Conservation (phyloP, 2,113 vertebrate genomes). For the Pelmatolapia mariae region DNA sequence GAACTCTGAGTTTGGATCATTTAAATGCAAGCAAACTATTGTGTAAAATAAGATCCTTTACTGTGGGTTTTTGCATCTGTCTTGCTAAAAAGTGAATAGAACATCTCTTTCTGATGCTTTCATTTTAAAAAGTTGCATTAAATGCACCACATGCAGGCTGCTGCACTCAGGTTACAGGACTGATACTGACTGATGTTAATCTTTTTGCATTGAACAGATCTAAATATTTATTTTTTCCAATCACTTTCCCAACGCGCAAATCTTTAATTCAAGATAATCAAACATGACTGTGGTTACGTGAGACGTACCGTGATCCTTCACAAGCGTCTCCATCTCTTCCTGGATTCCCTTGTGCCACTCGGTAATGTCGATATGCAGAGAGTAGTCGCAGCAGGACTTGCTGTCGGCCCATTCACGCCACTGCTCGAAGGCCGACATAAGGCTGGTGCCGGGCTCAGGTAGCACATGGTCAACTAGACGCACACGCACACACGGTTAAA, state of each 20-base stretch:
- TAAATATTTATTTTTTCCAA: not conserved
- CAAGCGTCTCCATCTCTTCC: slow-evolving; percentile 95
- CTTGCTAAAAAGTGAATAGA: not conserved
- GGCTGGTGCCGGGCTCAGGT: slow-evolving; percentile 85
- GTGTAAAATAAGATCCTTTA: not conserved
- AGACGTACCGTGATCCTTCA: slow-evolving; percentile 90
- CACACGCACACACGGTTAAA: not conserved
- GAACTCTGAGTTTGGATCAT: not conserved
- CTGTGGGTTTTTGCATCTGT: not conserved
- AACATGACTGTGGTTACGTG: not conserved
- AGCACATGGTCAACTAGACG: slow-evolving; percentile 89
- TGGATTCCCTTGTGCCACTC: slow-evolving; percentile 96
- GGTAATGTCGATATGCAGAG: slow-evolving; percentile 92
- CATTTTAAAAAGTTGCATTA: not conserved
- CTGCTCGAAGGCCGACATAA: slow-evolving; percentile 90
- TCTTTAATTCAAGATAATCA: not conserved
- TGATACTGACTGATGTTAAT: not conserved
- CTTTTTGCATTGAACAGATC: not conserved
- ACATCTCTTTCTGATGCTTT: not conserved
- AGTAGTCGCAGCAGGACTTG: slow-evolving; percentile 97
- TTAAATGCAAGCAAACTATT: not conserved
- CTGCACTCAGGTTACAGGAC: not conserved
- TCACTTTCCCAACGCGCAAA: not conserved
- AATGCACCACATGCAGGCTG: not conserved
- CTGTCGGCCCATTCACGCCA: slow-evolving; percentile 95